phyloP scores from a whole-genome alignment of 2,888 invertebrate species.

The Apamea sordens region DNA sequence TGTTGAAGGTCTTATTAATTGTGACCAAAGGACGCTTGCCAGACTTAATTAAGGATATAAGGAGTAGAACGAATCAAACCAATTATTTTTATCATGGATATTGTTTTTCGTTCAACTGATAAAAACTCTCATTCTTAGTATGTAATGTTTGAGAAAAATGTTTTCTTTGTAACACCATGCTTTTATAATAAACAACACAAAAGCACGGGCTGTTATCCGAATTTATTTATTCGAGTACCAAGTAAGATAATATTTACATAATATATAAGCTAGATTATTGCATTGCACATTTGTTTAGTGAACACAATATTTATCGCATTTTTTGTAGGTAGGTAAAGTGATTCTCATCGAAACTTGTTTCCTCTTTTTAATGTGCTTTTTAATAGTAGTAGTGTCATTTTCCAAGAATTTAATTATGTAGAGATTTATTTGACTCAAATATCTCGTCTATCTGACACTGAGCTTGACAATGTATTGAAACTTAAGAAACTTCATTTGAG shows the following conservation, averaged over 20 bases:
- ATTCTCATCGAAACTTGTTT: not conserved
- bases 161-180: not conserved
- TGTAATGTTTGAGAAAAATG: no score
- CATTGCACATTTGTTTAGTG: not conserved
- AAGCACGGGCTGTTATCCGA: not conserved
- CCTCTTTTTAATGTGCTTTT: not conserved
- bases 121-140: not conserved
- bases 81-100: slow-evolving; percentile 2
- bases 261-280: not conserved
- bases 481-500: slow-evolving; percentile 14
- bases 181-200: not conserved
- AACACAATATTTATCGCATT: not conserved
- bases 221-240: not conserved
- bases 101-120: not conserved
- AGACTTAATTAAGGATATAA: not conserved
- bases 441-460: not conserved
- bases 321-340: not conserved
- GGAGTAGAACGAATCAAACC: not conserved
- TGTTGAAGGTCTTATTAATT: not conserved
- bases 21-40: not conserved
- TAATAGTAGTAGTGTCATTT: not conserved
- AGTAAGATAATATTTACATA: not conserved
- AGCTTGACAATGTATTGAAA: slow-evolving; percentile 26
- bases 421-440: not conserved
- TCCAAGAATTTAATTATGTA: not conserved